Conservation (phyloP, 2,113 vertebrate species). For the Oplegnathus fasciatus region DNA sequence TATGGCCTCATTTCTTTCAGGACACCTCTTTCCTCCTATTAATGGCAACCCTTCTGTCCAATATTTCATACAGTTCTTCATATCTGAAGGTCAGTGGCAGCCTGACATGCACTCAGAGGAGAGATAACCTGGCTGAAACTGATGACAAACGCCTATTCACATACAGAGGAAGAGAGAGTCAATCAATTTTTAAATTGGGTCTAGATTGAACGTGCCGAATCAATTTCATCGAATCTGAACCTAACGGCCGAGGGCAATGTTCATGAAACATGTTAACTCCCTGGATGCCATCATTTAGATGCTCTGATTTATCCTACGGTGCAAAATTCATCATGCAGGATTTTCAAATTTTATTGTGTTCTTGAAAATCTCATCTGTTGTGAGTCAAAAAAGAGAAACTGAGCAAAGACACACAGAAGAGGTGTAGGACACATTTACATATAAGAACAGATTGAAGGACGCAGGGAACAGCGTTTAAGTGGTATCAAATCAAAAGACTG, state of each 20-base stretch:
- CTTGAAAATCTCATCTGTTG: not conserved
- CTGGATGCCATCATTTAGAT: conserved; percentile 2
- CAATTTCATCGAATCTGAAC: conserved; percentile 20
- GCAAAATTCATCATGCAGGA: not conserved
- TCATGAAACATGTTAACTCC: conserved; percentile 8
- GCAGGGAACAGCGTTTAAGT: not conserved
- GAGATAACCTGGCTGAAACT: conserved; percentile 31
- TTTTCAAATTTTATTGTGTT: not conserved
- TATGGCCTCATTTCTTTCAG: conserved; percentile 33
- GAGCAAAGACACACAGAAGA: not conserved
- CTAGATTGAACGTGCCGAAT: conserved; percentile 36
- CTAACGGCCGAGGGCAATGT: conserved; percentile 13
- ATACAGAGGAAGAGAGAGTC: conserved; percentile 14
- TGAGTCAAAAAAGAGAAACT: not conserved
- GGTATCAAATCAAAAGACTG: not conserved
- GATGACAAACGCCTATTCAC: conserved; percentile 38
- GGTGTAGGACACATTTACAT: not conserved
- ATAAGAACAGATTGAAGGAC: not conserved
- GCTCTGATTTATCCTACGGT: not conserved
- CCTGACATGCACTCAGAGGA: conserved; percentile 33
- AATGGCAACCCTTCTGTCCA: conserved; percentile 12
- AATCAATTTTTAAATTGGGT: conserved; percentile 48
- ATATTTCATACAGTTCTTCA: conserved; percentile 28
- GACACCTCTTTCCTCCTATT: conserved; percentile 22
- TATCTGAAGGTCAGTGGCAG: conserved; percentile 56